Evolutionary conservation across 2,113 vertebrate genomes (phyloP).

Genomic region (Neolamprologus ventralis): DNA sequence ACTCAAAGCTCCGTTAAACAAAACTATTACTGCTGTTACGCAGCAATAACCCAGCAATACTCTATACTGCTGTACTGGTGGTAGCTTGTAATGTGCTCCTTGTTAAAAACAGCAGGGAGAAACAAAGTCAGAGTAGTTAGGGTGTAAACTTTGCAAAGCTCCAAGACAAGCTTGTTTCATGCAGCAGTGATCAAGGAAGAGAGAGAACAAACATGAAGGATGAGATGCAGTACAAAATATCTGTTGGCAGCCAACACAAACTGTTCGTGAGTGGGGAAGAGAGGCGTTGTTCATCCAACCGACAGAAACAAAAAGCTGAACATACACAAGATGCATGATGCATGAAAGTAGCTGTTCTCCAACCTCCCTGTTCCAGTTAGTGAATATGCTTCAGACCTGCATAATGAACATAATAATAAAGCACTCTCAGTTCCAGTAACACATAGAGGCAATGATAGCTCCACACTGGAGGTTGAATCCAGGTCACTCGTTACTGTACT

Average conservation of each 20-base stretch:
- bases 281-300: background rate
- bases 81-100: background rate
- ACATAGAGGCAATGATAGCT: background rate
- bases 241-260: background rate
- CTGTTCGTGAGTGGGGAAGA: background rate
- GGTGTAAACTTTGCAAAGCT: background rate
- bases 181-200: background rate
- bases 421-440: background rate
- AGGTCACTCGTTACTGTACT: background rate
- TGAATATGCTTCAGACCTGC: background rate
- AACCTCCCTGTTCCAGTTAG: background rate
- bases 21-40: background rate
- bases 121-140: background rate
- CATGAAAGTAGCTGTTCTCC: background rate
- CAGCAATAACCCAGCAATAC: background rate
- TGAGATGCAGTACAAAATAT: background rate
- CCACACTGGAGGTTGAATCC: background rate
- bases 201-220: background rate
- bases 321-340: background rate
- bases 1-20: background rate
- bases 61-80: background rate
- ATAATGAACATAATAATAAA: constrained; percentile 6
- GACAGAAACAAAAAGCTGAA: background rate
- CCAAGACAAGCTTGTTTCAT: background rate
- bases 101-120: background rate